Evolutionary conservation across 2,113 vertebrate species (phyloP), one percentile per base, ranked within the genome.

Genomic region (Isurus oxyrinchus): DNA sequence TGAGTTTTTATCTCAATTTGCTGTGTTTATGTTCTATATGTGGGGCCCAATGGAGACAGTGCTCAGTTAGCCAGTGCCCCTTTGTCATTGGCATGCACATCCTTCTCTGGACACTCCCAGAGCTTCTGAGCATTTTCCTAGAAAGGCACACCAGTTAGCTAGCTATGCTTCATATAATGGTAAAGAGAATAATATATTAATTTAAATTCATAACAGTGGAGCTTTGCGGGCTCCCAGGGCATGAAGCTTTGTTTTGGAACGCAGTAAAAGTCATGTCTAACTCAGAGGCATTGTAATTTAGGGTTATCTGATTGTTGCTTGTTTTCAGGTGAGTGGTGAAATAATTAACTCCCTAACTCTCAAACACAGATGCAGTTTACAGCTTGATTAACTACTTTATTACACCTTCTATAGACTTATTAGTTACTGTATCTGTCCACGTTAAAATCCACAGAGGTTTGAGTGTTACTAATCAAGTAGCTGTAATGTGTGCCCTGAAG

Each of bases 371-470:
- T 55, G 67, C 94, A 95, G 67, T 95, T 72, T 95, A 95, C 66
- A 95, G 94, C 66, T 53, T 95, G 66, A 95, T 72, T 95, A 95
- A 95, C 25, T 95, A 53, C 94, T 95, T 95, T 95, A 95, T 95
- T 95, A 72, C 23, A 95, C 49, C 94, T 95, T 27, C 49, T 95
- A n/a, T 76, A 72, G 94, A 72, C 10, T 69, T 95, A 55, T 55
- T 95, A 27, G 66, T 95, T 95, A 95, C 94, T 95, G 66, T 76
- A 95, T 35, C 94, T 95, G 67, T 69, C 94, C 67, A 95, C 44
- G 21, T 69, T 35, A 53, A 69, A 95, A 72, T 72, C 94, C 67
- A 95, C 94, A 95, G 67, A 72, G 94, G 94, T 72, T 53, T 10
- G 4, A 53, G 94, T 72, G 49, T 72, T 72, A 55, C 44, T 72